Percentiles rank a stretch among this genome's conserved stretches.
These are phyloP conservation scores for Paratilapia polleni DNA, from an alignment of 2,113 vertebrate genomes.

Conservation along the genomic window DNA sequence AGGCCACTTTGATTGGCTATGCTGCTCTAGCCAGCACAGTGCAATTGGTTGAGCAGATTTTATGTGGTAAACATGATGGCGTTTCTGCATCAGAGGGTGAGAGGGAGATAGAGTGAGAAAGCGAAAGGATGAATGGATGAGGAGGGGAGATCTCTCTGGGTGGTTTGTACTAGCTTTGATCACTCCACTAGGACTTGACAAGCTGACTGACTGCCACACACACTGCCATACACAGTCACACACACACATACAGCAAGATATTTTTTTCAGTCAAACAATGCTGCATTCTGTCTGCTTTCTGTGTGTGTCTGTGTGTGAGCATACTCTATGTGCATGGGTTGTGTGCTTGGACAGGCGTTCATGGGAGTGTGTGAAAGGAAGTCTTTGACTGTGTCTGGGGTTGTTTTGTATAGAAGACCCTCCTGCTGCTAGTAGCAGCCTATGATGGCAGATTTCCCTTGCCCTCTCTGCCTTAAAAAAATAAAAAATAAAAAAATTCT, in stretches of 20 bases:
- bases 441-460: conserved; percentile 56
- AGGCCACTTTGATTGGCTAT: conserved; percentile 56
- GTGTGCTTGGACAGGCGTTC: conserved; percentile 34
- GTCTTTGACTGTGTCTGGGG: conserved; percentile 70
- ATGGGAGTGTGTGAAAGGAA: conserved; percentile 66
- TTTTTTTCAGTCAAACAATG: conserved; percentile 26
- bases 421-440: conserved; percentile 64
- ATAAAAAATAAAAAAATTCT: neutral
- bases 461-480: conserved; percentile 14
- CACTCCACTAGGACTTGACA: conserved; percentile 73
- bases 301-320: conserved; percentile 3
- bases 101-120: conserved; percentile 3
- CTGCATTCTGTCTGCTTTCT: conserved; percentile 9
- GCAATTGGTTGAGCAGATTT: conserved; percentile 45
- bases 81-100: conserved; percentile 40
- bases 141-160: conserved; percentile 72
- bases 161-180: conserved; percentile 77
- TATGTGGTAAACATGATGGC: conserved; percentile 47
- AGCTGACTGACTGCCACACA: conserved; percentile 62
- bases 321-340: conserved; percentile 21
- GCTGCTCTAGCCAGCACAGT: neutral
- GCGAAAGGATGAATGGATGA: conserved; percentile 51
- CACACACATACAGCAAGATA: conserved; percentile 7
- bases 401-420: conserved; percentile 63
- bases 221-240: neutral